Evolutionary conservation across 2,113 vertebrate species (phyloP).

Genomic region (Copsychus sechellarum): DNA sequence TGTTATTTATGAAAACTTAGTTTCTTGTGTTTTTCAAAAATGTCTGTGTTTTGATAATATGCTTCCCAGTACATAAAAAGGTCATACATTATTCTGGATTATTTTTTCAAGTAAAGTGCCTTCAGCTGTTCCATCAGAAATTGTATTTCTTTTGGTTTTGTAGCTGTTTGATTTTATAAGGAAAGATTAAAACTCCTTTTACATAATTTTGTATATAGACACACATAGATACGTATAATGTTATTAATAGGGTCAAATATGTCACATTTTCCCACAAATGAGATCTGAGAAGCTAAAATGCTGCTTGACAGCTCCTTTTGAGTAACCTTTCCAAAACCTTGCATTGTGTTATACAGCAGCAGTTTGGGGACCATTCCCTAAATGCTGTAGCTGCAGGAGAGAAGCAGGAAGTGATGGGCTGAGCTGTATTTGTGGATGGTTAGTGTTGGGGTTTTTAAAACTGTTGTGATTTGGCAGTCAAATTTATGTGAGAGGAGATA

Average conservation of each 20-base stretch:
- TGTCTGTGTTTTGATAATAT: background rate
- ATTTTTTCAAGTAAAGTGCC: background rate
- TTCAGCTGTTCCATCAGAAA: background rate
- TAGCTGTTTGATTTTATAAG: background rate
- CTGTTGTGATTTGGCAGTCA: background rate
- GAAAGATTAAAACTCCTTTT: background rate
- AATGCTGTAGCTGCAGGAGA: background rate
- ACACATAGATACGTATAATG: background rate
- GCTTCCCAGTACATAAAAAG: background rate
- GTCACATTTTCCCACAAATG: background rate
- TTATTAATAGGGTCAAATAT: background rate
- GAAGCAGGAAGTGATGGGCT: background rate
- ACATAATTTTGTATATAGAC: background rate
- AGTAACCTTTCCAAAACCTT: background rate
- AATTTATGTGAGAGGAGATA: background rate
- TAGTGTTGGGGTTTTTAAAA: background rate
- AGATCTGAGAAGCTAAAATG: background rate
- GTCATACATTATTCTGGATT: background rate
- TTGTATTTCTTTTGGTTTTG: background rate
- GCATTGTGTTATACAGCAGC: background rate
- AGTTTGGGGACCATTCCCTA: background rate
- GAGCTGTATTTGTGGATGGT: background rate
- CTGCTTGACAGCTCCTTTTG: background rate
- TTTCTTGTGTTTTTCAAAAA: background rate
- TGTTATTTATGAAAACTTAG: background rate